Percentiles rank a stretch among this genome's conserved stretches.
Conservation (phyloP, 2,797 vertebrate genomes). For the Sus cebifrons region DNA sequence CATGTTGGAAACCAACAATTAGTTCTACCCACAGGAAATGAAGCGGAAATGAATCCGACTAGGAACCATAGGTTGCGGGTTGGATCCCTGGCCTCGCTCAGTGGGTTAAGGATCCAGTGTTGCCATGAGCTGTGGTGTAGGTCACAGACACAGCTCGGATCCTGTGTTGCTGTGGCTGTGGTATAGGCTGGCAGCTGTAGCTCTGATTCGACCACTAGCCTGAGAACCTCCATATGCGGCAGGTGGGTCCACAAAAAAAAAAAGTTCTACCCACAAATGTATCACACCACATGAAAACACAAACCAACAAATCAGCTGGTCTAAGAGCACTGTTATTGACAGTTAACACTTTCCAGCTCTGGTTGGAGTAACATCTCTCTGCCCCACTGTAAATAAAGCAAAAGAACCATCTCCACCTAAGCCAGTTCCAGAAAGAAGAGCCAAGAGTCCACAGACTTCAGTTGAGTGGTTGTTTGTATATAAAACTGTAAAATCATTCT, state of each 20-base stretch:
- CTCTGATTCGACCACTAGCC: no score
- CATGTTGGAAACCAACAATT: no score
- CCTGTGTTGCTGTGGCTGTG: no score
- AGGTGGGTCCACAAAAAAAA: neutral
- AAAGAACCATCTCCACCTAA: neutral
- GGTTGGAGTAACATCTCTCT: neutral
- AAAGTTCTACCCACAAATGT: constrained; percentile 4
- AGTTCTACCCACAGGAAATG: no score
- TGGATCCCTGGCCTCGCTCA: no score
- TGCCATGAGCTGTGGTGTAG: no score
- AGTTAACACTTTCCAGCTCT: neutral
- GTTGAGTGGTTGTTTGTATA: neutral
- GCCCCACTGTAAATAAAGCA: neutral
- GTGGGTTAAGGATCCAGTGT: no score
- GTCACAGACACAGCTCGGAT: no score
- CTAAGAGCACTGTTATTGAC: neutral
- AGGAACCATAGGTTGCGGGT: no score
- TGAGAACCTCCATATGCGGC: no score
- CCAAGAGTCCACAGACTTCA: neutral
- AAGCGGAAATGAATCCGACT: no score
- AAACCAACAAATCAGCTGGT: neutral
- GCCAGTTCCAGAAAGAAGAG: neutral
- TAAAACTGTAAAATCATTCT: constrained; percentile 17
- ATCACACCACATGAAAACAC: neutral
- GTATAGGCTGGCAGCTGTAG: no score